Evolutionary conservation across 2,113 vertebrate genomes (phyloP).

Genomic region (Oplegnathus fasciatus): DNA sequence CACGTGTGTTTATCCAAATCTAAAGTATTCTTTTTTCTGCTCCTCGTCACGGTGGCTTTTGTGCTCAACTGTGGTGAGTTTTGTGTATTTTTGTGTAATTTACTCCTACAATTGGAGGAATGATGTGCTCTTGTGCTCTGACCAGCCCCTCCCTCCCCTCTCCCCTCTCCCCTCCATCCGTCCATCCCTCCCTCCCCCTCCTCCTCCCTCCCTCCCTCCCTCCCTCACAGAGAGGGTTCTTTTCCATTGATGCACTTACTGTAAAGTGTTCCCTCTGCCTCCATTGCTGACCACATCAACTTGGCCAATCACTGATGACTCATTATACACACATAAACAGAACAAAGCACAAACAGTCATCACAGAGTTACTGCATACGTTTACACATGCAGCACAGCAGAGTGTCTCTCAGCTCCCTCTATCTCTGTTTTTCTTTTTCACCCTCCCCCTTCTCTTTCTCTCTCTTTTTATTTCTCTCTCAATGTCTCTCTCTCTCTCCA

Average conservation of each 20-base stretch:
- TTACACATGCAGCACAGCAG: slow-evolving; percentile 69
- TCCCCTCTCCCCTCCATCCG: neutral
- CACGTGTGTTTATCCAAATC: slow-evolving; percentile 82
- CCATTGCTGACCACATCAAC: slow-evolving; percentile 81
- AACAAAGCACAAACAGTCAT: slow-evolving; percentile 80
- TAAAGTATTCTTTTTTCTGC: slow-evolving; percentile 67
- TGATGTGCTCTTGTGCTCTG: slow-evolving; percentile 73
- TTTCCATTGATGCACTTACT: slow-evolving; percentile 82
- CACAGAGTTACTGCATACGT: slow-evolving; percentile 64
- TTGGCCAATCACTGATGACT: slow-evolving; percentile 82
- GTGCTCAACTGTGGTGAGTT: slow-evolving; percentile 78
- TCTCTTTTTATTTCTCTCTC: slow-evolving; percentile 4
- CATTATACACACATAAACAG: slow-evolving; percentile 82
- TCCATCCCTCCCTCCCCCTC: slow-evolving; percentile 6
- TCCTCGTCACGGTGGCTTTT: slow-evolving; percentile 78
- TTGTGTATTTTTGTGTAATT: slow-evolving; percentile 84
- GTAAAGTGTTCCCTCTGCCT: slow-evolving; percentile 79
- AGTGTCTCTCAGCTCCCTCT: slow-evolving; percentile 47
- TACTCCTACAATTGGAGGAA: slow-evolving; percentile 82
- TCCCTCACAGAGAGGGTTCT: slow-evolving; percentile 68
- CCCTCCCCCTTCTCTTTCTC: neutral
- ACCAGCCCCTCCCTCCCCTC: slow-evolving; percentile 7
- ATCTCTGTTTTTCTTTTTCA: slow-evolving; percentile 23
- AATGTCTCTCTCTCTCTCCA: neutral
- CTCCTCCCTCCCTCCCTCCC: slow-evolving; percentile 43